These are phyloP conservation scores for Zhuqinia jingwanae DNA, from an alignment of 2,888 invertebrate species.

Conservation along the genomic window DNA sequence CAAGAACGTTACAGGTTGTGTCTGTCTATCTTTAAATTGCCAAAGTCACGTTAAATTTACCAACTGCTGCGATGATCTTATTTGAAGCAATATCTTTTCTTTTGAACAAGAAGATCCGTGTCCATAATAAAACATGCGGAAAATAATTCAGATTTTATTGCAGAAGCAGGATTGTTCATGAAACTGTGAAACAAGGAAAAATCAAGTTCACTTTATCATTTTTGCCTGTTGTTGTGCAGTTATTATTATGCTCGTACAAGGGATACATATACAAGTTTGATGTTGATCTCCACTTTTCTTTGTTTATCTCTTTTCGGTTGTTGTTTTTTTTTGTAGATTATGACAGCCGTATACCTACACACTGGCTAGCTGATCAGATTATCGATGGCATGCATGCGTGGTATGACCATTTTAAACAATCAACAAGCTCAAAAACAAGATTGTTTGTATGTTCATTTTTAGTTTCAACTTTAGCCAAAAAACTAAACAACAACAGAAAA, in stretches of 20 bases:
- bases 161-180: neutral
- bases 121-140: neutral
- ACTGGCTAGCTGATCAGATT: neutral
- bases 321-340: neutral
- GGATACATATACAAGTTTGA: too few species aligned
- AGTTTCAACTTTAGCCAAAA: neutral
- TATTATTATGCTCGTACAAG: too few species aligned
- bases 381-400: slow-evolving; percentile 1
- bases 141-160: neutral
- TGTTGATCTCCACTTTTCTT: neutral
- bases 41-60: slow-evolving; percentile 40
- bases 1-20: neutral
- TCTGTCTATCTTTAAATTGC: slow-evolving; percentile 1
- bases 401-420: neutral
- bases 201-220: slow-evolving; percentile 11
- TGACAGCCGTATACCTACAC: too few species aligned
- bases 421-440: neutral
- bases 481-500: neutral
- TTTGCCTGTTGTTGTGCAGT: neutral
- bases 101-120: neutral
- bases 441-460: neutral
- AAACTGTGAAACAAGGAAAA: neutral
- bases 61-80: slow-evolving; percentile 22
- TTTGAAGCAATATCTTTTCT: neutral
- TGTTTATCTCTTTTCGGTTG: neutral